Evolutionary conservation across 2,797 vertebrate species (phyloP).

Genomic region (Propithecus deckenii): DNA sequence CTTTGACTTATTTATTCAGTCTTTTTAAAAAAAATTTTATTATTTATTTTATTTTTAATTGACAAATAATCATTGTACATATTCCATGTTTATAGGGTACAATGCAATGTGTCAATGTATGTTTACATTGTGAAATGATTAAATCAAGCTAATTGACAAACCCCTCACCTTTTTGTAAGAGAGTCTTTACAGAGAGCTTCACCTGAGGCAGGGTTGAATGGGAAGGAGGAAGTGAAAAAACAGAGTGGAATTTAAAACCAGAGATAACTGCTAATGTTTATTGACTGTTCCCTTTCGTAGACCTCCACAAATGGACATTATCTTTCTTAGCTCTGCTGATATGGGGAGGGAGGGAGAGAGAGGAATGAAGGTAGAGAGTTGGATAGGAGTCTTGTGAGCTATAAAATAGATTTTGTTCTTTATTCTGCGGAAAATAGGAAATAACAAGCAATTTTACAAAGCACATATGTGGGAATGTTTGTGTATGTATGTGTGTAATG

Average conservation of each 20-base stretch:
- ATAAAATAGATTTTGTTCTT: not conserved
- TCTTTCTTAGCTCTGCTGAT: not conserved
- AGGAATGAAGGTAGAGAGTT: not conserved
- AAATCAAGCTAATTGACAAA: not conserved
- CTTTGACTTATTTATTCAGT: no score
- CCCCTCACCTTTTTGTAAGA: not conserved
- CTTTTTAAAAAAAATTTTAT: not conserved
- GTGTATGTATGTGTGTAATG: not conserved
- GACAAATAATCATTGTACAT: not conserved
- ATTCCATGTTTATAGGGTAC: not conserved
- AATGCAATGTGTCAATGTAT: not conserved
- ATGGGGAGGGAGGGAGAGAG: no score
- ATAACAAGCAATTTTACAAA: not conserved
- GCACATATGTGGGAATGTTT: not conserved
- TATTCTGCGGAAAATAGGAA: not conserved
- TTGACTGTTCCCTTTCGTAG: not conserved
- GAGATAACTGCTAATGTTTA: not conserved
- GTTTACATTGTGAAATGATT: not conserved
- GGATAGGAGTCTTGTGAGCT: not conserved
- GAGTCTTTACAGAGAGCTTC: not conserved
- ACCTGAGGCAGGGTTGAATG: not conserved
- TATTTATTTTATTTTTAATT: not conserved
- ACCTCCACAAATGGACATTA: not conserved
- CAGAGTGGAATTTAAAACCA: not conserved
- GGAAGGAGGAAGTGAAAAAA: not conserved